These are phyloP conservation scores for Ginglymostoma cirratum DNA, from an alignment of 2,113 vertebrate species.

Conservation along the genomic window DNA sequence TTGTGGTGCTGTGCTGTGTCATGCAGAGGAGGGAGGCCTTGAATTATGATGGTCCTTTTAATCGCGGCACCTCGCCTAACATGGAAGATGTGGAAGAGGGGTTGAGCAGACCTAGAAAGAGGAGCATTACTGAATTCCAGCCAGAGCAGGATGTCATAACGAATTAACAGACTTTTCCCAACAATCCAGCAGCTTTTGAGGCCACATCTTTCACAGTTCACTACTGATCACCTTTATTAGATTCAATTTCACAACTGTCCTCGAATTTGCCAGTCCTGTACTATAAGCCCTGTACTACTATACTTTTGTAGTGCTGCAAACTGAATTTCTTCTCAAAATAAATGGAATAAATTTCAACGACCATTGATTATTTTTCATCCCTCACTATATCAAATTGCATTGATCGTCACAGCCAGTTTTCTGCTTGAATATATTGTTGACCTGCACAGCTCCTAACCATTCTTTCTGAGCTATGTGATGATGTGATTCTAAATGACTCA, in stretches of 20 bases:
- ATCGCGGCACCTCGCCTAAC: too few relatives aligned
- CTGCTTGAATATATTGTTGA: not conserved
- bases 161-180: not conserved
- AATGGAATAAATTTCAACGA: not conserved
- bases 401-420: not conserved
- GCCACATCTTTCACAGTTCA: not conserved
- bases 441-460: not conserved
- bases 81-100: too few relatives aligned
- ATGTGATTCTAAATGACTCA: not conserved
- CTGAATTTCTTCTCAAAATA: not conserved
- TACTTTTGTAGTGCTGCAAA: not conserved
- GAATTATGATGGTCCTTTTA: too few relatives aligned
- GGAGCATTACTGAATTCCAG: too few relatives aligned
- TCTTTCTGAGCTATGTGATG: not conserved
- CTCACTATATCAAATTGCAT: not conserved
- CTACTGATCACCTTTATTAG: not conserved
- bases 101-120: too few relatives aligned
- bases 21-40: too few relatives aligned
- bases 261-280: not conserved
- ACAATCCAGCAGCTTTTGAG: not conserved
- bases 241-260: not conserved
- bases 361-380: constrained; percentile 5
- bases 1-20: too few relatives aligned
- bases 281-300: not conserved
- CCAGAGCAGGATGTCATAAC: too few relatives aligned